Evolutionary conservation across 2,888 invertebrate genomes (phyloP).

Genomic region (Lagria hirta): DNA sequence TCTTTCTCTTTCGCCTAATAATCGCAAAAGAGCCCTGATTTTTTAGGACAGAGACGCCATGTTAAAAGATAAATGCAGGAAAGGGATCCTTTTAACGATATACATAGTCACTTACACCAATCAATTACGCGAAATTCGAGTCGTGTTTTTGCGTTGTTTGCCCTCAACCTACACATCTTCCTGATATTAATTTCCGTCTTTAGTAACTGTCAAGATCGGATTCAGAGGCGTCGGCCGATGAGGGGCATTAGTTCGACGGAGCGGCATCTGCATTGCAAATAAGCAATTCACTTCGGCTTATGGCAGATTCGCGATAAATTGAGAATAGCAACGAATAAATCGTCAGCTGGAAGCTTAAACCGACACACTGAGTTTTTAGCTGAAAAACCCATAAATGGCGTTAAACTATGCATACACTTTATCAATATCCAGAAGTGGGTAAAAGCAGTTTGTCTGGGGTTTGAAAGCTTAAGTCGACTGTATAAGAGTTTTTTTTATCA

Average conservation of each 20-base stretch:
- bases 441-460: too few species aligned
- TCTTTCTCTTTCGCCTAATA: constrained; percentile 14
- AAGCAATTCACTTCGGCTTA: constrained; percentile 47
- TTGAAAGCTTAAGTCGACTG: too few species aligned
- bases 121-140: constrained; percentile 23
- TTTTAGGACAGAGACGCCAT: constrained; percentile 13
- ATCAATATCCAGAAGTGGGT: too few species aligned
- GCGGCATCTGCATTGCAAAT: constrained; percentile 50
- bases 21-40: constrained; percentile 10
- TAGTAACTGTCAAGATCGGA: constrained; percentile 46
- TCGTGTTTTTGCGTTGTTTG: constrained; percentile 24
- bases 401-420: too few species aligned
- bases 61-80: constrained; percentile 3
- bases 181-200: constrained; percentile 46
- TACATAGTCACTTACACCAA: constrained; percentile 14
- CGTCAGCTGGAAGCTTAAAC: too few species aligned
- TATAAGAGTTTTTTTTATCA: too few species aligned
- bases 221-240: constrained; percentile 38
- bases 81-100: constrained; percentile 4
- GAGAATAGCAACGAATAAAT: constrained; percentile 44
- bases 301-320: constrained; percentile 46
- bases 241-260: constrained; percentile 37
- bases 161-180: constrained; percentile 31
- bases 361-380: too few species aligned
- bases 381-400: too few species aligned